Evolutionary conservation across 2,888 invertebrate species (phyloP).

Genomic region (Drosophila birchii): DNA sequence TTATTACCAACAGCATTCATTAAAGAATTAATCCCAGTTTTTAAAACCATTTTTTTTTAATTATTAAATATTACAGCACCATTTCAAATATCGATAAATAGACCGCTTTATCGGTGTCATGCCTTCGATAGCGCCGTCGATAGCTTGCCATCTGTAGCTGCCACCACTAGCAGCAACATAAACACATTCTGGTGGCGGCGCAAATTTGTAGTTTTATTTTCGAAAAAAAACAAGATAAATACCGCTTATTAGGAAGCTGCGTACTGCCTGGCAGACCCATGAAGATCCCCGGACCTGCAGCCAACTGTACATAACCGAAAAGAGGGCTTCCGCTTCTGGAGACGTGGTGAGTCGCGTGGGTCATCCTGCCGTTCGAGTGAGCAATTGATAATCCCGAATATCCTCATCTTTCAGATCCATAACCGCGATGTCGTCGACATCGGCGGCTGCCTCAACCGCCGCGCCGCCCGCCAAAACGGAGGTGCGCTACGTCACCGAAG

Average conservation of each 20-base stretch:
- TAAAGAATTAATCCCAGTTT: background rate
- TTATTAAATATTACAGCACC: too few relatives aligned
- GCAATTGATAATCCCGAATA: background rate
- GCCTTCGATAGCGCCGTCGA: background rate
- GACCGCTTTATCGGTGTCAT: background rate
- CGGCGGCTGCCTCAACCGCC: slow-evolving; percentile 66
- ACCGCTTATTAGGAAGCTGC: background rate
- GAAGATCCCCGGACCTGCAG: background rate
- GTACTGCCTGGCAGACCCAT: slow-evolving; percentile 2
- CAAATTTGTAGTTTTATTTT: slow-evolving; percentile 21
- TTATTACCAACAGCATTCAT: background rate
- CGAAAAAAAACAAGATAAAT: slow-evolving; percentile 3
- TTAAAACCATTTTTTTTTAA: too few relatives aligned
- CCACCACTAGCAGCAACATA: slow-evolving; percentile 17
- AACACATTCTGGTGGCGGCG: slow-evolving; percentile 28
- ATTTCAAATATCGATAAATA: background rate
- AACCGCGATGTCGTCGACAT: slow-evolving; percentile 64
- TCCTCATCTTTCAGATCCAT: slow-evolving; percentile 1
- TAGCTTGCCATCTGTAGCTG: background rate
- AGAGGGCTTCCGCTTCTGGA: background rate
- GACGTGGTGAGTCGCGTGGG: slow-evolving; percentile 26
- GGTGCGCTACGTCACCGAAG: slow-evolving; percentile 93
- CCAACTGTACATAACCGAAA: slow-evolving; percentile 1
- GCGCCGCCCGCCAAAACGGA: slow-evolving; percentile 86
- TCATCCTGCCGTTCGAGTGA: background rate